Evolutionary conservation across 2,797 vertebrate species (phyloP).

Genomic region (Trematomus bernacchii): DNA sequence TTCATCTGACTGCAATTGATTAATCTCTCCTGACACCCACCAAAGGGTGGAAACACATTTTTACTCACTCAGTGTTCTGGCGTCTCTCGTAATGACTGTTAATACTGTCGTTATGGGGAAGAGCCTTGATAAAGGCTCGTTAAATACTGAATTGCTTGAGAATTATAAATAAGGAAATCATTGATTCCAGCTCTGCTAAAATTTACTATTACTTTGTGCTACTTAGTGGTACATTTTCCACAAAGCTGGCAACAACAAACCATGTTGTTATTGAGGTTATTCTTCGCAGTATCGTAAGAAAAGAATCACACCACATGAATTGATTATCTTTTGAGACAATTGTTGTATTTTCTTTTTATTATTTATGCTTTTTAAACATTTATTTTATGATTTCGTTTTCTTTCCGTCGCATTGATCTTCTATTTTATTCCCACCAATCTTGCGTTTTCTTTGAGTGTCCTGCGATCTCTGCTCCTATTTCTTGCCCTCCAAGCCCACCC

Average conservation of each 20-base stretch:
- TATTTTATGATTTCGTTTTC: too few relatives aligned
- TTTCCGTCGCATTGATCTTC: background rate
- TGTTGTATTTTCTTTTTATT: background rate
- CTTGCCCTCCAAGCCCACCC: constrained; percentile 8
- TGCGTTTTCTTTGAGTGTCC: background rate
- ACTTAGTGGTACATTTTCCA: too few relatives aligned
- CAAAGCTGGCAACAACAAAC: background rate
- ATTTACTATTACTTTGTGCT: background rate
- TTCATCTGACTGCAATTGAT: constrained; percentile 60
- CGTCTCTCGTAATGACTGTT: background rate
- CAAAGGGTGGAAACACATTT: constrained; percentile 57
- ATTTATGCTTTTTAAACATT: too few relatives aligned
- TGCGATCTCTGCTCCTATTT: background rate
- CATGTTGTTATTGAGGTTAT: background rate
- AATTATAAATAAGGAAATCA: background rate
- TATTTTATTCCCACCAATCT: background rate
- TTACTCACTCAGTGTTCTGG: constrained; percentile 34
- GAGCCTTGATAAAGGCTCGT: background rate
- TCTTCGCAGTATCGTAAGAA: background rate
- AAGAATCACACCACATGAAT: background rate
- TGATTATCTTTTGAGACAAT: background rate
- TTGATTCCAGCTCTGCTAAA: constrained; percentile 1
- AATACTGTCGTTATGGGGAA: background rate
- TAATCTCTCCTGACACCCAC: constrained; percentile 58
- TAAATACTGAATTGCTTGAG: background rate